Evolutionary conservation across 2,113 vertebrate genomes (phyloP).

Genomic region (Capreolus pygargus): DNA sequence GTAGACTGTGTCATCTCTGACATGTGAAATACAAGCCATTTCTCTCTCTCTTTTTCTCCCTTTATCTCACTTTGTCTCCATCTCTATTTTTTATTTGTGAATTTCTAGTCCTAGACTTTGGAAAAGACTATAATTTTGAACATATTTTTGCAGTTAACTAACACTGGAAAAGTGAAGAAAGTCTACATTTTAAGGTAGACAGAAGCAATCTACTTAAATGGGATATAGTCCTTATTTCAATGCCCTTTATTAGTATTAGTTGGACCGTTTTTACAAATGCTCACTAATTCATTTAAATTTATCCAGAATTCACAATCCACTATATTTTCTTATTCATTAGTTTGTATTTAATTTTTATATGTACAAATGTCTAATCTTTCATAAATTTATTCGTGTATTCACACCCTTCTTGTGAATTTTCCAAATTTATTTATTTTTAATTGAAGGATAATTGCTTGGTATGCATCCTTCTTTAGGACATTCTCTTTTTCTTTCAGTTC

Average conservation of each 20-base stretch:
- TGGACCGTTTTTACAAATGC: background rate
- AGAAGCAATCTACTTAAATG: background rate
- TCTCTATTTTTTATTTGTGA: background rate
- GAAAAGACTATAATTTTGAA: background rate
- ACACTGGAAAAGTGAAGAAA: background rate
- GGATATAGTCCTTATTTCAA: background rate
- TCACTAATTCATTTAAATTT: background rate
- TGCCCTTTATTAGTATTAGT: background rate
- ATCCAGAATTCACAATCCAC: background rate
- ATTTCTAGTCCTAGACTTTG: background rate
- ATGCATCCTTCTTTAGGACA: background rate
- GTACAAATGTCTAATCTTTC: background rate
- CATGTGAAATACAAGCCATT: too few relatives aligned
- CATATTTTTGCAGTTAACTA: background rate
- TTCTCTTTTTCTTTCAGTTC: background rate
- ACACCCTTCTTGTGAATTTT: background rate
- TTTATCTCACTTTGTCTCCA: background rate
- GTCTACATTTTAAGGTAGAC: background rate
- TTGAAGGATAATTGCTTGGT: background rate
- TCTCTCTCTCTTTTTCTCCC: background rate
- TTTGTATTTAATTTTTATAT: background rate
- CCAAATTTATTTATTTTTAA: background rate
- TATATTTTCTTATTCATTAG: background rate
- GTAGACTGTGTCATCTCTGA: background rate
- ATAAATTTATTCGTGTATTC: background rate